Base-by-base conservation (phyloP, 2,113 vertebrate genomes). In the Paracanthobrama guichenoti region DNA sequence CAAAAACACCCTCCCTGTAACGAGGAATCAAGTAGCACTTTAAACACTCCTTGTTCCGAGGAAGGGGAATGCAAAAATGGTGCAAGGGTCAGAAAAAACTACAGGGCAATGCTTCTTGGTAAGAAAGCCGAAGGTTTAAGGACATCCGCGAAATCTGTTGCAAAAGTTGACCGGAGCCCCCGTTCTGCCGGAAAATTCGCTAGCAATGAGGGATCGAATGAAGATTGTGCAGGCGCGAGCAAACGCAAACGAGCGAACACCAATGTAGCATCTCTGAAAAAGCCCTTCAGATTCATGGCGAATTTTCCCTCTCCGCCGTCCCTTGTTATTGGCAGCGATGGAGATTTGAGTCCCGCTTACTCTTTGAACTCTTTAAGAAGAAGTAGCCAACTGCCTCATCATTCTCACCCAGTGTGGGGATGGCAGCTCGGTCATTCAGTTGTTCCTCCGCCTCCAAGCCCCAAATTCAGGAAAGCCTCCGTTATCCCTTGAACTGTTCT, bases 371-470 rank as follows among this genome's bases (percentile, higher is more conserved):
- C 96, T 91, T 94, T 96, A 94, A 96, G 95, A 96, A 96, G 95
- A 96, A 96, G 95, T 94, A 94, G 94, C 93, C 95, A 96, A 93
- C 94, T 96, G 95, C 98, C 97, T 94, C 97, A 97, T 94, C 97
- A 95, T 94, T 97, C 97, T 95, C 97, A 99, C 95, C 98, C 98
- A 92, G 96, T 99, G 93, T 99, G 98, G 98, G 97, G 95, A 95
- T 99, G 98, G 98, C 97, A 98, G 94, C 95, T 98, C 92, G 98
- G 98, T 93, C 95, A 96, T 90, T 96, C 96, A 93, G 96, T 97
- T 94, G 95, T 98, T 96, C 97, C 98, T 97, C 97, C 98, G 94
- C 97, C 97, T 96, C 96, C 95, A 91, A 96, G 95, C 95, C 97
- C 97, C 93, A 98, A 96, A 95, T 97, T 97, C 94, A 97, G 97